Base-by-base conservation (phyloP, 2,888 invertebrate genomes). In the Theretra japonica region DNA sequence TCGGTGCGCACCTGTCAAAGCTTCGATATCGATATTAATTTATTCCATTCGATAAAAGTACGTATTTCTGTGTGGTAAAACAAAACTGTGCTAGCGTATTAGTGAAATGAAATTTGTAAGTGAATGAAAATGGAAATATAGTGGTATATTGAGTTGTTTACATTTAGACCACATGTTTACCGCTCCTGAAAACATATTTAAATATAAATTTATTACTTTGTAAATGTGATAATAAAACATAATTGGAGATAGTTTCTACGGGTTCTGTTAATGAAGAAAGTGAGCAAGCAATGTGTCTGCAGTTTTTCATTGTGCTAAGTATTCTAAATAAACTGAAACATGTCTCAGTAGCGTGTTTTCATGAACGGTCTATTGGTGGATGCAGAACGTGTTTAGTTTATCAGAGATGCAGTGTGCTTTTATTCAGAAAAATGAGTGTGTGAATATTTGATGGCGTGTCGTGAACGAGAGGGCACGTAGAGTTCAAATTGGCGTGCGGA, bases 401-500 rank as follows among this genome's bases (percentile, higher is more conserved):
- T 73, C 76, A 71, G 75, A 70, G 72, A 75, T 73, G 77, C 74
- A 79, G 78, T 80, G 78, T 78, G 88, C 87, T 89, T 90, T 88
- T 88, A 89, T 90, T 87, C 86, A 86, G 88, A 84, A 85, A 90
- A 90, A 91, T 89, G 88, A 89, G 86, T 89, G 87, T 89, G 91
- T 94, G 90, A 94, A 94, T 94, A 93, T 93, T 94, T 94, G 89
- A 94, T 94, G 90, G 90, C 89, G 86, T 88, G 86, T 89, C 90
- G 89, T 90, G 90, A 89, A 89, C 86, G 86, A 84, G 84, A 87
- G 89, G 88, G 91, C 84, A 83, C 81, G 81, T 89, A 93, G 88
- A 89, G 93, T 90, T 86, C 87, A 92, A 85, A 89, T 89, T 94
- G 83, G 91, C 85, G 86, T 83, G 90, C 79, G 77, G 84, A 83